Conservation (phyloP, 1,140 invertebrate genomes). For the Brachionus manjavacas region DNA sequence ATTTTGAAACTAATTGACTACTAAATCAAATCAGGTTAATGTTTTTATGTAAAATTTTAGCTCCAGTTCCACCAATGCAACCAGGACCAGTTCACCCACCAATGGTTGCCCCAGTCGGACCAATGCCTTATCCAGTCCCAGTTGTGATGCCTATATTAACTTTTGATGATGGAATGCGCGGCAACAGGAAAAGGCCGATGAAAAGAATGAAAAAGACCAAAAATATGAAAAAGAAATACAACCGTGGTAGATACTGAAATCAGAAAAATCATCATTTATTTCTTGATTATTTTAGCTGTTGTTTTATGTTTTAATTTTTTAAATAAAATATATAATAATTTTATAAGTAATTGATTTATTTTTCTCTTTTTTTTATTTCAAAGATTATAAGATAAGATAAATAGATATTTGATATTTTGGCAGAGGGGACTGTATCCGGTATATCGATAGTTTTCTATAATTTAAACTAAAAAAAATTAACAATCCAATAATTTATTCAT, state of each 20-base stretch:
- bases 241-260: not conserved
- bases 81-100: not conserved
- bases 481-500: no score
- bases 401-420: no score
- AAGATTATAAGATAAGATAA: no score
- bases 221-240: not conserved
- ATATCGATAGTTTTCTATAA: no score
- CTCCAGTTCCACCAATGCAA: not conserved
- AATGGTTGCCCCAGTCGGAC: not conserved
- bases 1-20: not conserved
- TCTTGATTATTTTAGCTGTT: not conserved
- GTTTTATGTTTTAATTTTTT: not conserved
- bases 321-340: not conserved
- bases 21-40: no score
- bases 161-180: not conserved
- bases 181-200: not conserved
- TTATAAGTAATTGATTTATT: no score
- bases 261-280: not conserved
- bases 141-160: not conserved
- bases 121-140: not conserved
- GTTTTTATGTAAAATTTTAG: not conserved
- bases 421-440: no score
- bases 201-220: not conserved
- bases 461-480: no score
- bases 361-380: no score